These are phyloP conservation scores for Clarias gariepinus DNA, from an alignment of 2,113 vertebrate species.

Conservation along the genomic window DNA sequence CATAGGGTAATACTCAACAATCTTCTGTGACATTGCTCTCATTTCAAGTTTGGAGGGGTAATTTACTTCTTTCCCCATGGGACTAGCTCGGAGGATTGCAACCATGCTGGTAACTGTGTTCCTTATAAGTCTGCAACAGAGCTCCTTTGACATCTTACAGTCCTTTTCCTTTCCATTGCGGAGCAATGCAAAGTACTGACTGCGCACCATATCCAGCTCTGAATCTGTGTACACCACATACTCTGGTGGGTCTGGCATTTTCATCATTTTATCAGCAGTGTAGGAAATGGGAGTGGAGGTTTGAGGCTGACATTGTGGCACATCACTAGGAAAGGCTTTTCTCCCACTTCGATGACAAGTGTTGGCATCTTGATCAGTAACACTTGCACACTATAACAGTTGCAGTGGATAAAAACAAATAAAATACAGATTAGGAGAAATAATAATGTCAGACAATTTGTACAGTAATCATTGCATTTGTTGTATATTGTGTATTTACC, in stretches of 20 bases:
- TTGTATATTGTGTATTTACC: too few species aligned
- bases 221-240: conserved; percentile 42
- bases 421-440: too few species aligned
- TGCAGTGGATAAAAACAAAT: too few species aligned
- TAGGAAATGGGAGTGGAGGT: not conserved
- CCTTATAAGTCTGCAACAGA: conserved; percentile 39
- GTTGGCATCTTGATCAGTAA: too few species aligned
- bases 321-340: too few species aligned
- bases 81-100: conserved; percentile 39
- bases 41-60: conserved; percentile 44
- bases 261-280: conserved; percentile 1
- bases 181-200: conserved; percentile 40
- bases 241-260: conserved; percentile 22
- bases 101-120: conserved; percentile 45
- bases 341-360: too few species aligned
- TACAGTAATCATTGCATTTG: too few species aligned
- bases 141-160: conserved; percentile 39
- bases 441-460: too few species aligned
- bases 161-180: conserved; percentile 12
- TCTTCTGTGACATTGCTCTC: conserved; percentile 30
- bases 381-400: too few species aligned
- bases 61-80: conserved; percentile 5
- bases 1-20: conserved; percentile 45
- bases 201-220: conserved; percentile 35
- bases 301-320: not conserved